A percentile compares a stretch with the other conserved stretches of the same genome.
These are phyloP conservation scores for Pollenia amentaria DNA, from an alignment of 2,888 invertebrate species.

Conservation along the genomic window DNA sequence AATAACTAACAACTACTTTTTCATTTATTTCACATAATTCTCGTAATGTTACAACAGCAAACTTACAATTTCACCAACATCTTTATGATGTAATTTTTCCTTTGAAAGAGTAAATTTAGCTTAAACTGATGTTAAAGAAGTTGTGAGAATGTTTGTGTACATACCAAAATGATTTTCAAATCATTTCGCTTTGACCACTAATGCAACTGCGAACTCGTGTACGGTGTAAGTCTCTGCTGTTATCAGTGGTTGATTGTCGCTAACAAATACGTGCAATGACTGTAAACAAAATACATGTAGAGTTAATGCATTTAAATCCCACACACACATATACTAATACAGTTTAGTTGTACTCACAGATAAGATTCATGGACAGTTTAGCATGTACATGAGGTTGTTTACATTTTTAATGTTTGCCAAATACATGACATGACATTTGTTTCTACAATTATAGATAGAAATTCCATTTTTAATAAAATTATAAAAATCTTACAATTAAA, in stretches of 20 bases:
- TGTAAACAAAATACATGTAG: slow-evolving; percentile 7
- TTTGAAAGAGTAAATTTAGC: not conserved
- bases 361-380: slow-evolving; percentile 23
- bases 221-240: slow-evolving; percentile 62
- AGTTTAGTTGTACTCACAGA: not conserved
- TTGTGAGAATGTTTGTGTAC: not conserved
- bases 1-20: not conserved
- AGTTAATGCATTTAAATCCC: not conserved
- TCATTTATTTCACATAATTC: not conserved
- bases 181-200: slow-evolving; percentile 59
- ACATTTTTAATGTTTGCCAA: slow-evolving; percentile 25
- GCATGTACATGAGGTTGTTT: slow-evolving; percentile 26
- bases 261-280: slow-evolving; percentile 56
- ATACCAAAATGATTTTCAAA: not conserved
- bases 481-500: not conserved
- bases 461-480: not conserved
- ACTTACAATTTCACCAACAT: not conserved
- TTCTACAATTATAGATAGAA: not conserved
- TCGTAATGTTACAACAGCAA: slow-evolving; percentile 6
- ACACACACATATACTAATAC: not conserved
- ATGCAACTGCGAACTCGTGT: slow-evolving; percentile 62
- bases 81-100: no score
- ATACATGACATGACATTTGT: slow-evolving; percentile 26
- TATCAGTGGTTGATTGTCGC: slow-evolving; percentile 67
- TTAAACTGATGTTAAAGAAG: not conserved